Evolutionary conservation across 2,113 vertebrate species (phyloP), one percentile per base, ranked within the genome.

Genomic region (Dinomys branickii): DNA sequence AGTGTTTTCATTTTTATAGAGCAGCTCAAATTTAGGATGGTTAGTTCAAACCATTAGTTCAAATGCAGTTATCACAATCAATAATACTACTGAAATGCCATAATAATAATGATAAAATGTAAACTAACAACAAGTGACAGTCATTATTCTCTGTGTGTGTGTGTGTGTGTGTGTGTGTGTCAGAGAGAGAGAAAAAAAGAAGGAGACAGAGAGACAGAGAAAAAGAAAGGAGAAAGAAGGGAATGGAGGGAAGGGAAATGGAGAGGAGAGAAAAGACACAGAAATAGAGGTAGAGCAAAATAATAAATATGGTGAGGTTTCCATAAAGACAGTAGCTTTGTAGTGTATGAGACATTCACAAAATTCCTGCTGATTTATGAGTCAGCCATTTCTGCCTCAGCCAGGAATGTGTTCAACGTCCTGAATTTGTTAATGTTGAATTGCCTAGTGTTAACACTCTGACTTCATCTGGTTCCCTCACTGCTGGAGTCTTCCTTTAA

Each of bases 291-390:
- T 41, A 54, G 50, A n/a, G 84, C 7, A 67, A 20, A 77, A 84
- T 28, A 35, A 92, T 47, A 93, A 90, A 77, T 86, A 97, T 5
- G 44, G 33, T 69, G 61, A 94, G 52, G 58, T 85, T 80, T 96
- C 83, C 61, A 95, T 67, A 92, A 85, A 96, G 86, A 96, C 84
- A 97, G 75, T 3, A 89, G 52, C 54, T 96, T 67, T 90, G 59
- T 87, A 83, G 5, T 85, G 61, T n/a, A 73, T 58, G 63, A 71
- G 58, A 96, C 75, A 47, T 88, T 94, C 90, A 94, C 52, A 67
- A 96, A 96, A 88, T 83, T 54, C 77, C n/a, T 80, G 81, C n/a
- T 88, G 96, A 97, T 97, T 98, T 98, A 93, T 52, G 35, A 90
- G 78, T 77, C 80, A 94, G 91, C 24, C 58, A 33, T 78, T 85